phyloP scores from a whole-genome alignment of 2,113 vertebrate genomes.

The Pholis gunnellus region DNA sequence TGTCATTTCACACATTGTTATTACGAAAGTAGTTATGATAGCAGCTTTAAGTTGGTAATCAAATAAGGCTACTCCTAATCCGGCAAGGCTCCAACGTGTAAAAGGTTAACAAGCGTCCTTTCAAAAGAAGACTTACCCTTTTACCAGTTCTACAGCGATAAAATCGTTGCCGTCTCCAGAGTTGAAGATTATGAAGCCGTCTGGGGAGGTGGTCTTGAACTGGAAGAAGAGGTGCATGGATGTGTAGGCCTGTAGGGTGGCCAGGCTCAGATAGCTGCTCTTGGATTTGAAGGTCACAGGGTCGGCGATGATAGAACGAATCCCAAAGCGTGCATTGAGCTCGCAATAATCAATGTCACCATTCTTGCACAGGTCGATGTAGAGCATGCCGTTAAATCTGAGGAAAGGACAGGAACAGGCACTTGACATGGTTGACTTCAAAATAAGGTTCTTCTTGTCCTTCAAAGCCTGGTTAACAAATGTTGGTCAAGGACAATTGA shows the following conservation, averaged over 20 bases:
- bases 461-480: neutral
- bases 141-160: conserved; percentile 97
- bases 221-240: conserved; percentile 99
- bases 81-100: neutral
- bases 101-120: neutral
- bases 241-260: conserved; percentile 96
- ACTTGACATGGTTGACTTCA: neutral
- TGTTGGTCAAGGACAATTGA: neutral
- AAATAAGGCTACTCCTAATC: neutral
- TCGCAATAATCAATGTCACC: conserved; percentile 98
- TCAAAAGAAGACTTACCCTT: conserved; percentile 86
- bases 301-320: conserved; percentile 97
- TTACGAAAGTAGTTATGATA: neutral
- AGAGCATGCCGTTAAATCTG: conserved; percentile 97
- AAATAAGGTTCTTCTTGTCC: neutral
- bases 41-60: neutral
- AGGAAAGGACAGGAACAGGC: conserved; percentile 41
- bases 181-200: conserved; percentile 98
- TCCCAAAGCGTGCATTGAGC: conserved; percentile 96
- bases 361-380: conserved; percentile 99
- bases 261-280: conserved; percentile 96
- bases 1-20: neutral
- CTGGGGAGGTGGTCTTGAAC: conserved; percentile 97
- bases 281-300: conserved; percentile 98
- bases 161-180: conserved; percentile 92